Evolutionary conservation across 2,888 invertebrate species (phyloP), one percentile per base, ranked within the genome.

Genomic region (Chrysolina americana): DNA sequence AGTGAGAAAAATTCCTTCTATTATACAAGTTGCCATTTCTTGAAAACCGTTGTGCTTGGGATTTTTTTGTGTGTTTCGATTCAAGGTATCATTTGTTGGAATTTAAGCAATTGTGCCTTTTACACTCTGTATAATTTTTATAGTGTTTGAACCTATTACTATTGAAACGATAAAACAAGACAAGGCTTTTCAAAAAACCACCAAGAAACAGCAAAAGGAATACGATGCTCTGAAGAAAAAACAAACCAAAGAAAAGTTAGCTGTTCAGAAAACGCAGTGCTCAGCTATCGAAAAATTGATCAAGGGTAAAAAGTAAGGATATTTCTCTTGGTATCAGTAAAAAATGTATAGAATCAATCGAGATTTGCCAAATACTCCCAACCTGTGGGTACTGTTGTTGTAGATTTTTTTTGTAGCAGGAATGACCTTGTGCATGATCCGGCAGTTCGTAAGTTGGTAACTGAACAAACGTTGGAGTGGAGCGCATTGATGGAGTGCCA

Each of bases 131-230:
- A n/a, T n/a, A 15, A 50, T 47, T 56, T 53, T 75, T 78, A 56
- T 96, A 76, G 95, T 96, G 47, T 96, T 98, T 87, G 98, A 98
- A 82, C 94, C 96, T 0, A 95, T 98, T 78, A 97, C 96, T 0
- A 92, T 96, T 62, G 97, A 97, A 80, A 93, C 94, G 2, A 90
- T 98, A 65, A 92, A 94, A 21, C 93, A 93, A 82, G 98, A 98
- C 88, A 98, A 98, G 87, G 94, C 94, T 28, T 98, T 96, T 89
- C 91, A 94, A 82, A 99, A 99, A 89, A 93, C 96, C 47, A 93
- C 95, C 64, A 94, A 97, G 84, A 99, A 98, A 87, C 98, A 99
- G 85, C 95, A 96, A 88, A 99, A 99, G 85, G 99, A 99, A 83
- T 87, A 96, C 77, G 99, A 99, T 74, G 91, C 95, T 6, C 89